Base-by-base conservation (phyloP, 2,888 invertebrate species). In the Erebia aethiops region DNA sequence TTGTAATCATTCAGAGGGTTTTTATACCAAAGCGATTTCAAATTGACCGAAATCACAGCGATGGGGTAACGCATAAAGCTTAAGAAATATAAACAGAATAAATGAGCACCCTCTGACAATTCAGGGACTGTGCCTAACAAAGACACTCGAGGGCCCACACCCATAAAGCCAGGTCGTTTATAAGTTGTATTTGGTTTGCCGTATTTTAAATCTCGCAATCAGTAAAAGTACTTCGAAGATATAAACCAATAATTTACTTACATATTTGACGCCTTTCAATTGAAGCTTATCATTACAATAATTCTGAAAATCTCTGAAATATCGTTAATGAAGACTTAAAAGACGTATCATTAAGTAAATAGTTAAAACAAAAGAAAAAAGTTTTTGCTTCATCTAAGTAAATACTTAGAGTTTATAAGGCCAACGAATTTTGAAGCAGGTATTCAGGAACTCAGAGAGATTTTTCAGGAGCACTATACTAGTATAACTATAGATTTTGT, bases 31-130 rank as follows among this genome's bases (percentile, higher is more conserved):
- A 63, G 16, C 21, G 49, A 49, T 60, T 51, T n/a, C 62, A 26
- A 63, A 63, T 63, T 63, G 21, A 49, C 49, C 62, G 16, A 64
- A 64, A 41, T 41, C 52, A 51, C 51, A n/a, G 35, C 35, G 41
- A 64, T 18, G 54, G 57, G 11, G 11, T 57, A 66, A 57, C 21
- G 66, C 46, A 18, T 57, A 66, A 66, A 66, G 46, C 57, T 66
- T 57, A n/a, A 21, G 52, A 56, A 56, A 21, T n/a, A n/a, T n/a
- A n/a, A n/a, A n/a, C n/a, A n/a, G 56, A 56, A 65, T 57, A 21
- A 46, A 66, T 66, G 66, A n/a, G 56, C 56, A 11, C 11, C 14
- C 26, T 16, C 57, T 16, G 66, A 66, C 14, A 66, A 56, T 66
- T 57, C 35, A 10, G 66, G 57, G 16, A 46, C 14, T 13, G 46